Evolutionary conservation across 1,140 invertebrate genomes (phyloP), one percentile per base, ranked within the genome.

Genomic region (Aphelenchoides besseyi): DNA sequence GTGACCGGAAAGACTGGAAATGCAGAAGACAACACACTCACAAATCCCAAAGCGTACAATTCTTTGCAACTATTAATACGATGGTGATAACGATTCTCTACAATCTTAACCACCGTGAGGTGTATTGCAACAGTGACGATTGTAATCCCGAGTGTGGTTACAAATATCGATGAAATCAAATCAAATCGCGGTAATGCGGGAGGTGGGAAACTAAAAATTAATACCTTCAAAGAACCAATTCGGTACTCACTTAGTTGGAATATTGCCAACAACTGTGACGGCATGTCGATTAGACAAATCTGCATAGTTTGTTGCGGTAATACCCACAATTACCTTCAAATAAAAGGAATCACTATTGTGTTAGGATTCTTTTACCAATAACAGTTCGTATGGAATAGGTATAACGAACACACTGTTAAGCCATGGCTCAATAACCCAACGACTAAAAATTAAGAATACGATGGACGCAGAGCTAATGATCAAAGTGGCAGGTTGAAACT

Each of bases 1-100:
- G 81, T 82, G 8, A 82, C 78, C n/a, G 81, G 82, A 69, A 82
- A 82, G 26, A 84, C 82, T n/a, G 81, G 41, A 55, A 82, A 82
- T 9, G 78, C 68, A 1, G 81, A 84, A 5, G 81, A 84, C 18
- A 73, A 69, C 16, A 84, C 69, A 59, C 80, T 78, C 23, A 82
- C 81, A 59, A 84, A 74, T 9, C 81, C 81, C 16, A 82, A 57
- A 0, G 81, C 79, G 35, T 84, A 84, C 1, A 82, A 62, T 71
- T 82, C 81, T 69, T 84, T 75, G 69, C 80, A 83, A 73, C 81
- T 73, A 57, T 84, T 79, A 35, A 84, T 82, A 36, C 74, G 64
- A 61, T 84, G 80, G 41, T 82, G 73, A 59, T 82, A 84, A 33
- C 77, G 70, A 18, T 84, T 79, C 62, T 82, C 82, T 0, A 84